Evolutionary conservation across 1,140 invertebrate genomes (phyloP), one percentile per base, ranked within the genome.

Genomic region (Brachionus koreanus): DNA sequence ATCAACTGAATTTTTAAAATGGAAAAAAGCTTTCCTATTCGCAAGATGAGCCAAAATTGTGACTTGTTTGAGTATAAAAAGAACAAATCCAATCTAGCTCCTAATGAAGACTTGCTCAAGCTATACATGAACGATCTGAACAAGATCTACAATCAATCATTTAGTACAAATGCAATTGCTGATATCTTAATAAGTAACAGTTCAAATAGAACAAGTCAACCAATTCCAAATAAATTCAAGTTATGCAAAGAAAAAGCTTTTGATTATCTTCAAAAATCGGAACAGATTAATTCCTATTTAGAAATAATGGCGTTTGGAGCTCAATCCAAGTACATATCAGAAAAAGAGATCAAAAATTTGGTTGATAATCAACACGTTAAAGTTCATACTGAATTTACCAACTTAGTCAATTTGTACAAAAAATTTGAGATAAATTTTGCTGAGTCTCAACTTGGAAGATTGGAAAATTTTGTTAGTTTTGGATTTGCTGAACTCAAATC

Each of bases 211-310:
- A 13, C 3, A 1, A 57, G 6, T 6, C 52, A 16, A 57, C 10
- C 13, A 5, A 3, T 13, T 29, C n/a, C 5, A 23, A 43, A 46
- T 10, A 43, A 25, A 10, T 74, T 74, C 25, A 74, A 74, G 25
- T 9, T 74, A 25, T 74, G 69, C 39, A 74, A 74, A 29, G 69
- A 74, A 49, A 74, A 74, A 46, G 69, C 69, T 10, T 74, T 74
- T 49, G 69, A 74, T 74, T 74, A 13, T 46, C 43, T 74, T 25
- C 37, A 46, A 46, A 74, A 74, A 46, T 74, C 69, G 5, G 69
- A 74, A 46, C 69, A 74, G 5, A 69, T 69, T 5, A 69, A 69
- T 39, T 69, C 65, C 19, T 69, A 39, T 69, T 33, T 69, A 33
- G 65, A 69, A 37, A 12, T 35, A 19, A 39, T 69, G 9, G 16